A percentile compares a stretch with the other conserved stretches of the same genome.
Conservation (phyloP, 37 sponge, comb jelly and placozoan genomes). For the Tethya wilhelma region DNA sequence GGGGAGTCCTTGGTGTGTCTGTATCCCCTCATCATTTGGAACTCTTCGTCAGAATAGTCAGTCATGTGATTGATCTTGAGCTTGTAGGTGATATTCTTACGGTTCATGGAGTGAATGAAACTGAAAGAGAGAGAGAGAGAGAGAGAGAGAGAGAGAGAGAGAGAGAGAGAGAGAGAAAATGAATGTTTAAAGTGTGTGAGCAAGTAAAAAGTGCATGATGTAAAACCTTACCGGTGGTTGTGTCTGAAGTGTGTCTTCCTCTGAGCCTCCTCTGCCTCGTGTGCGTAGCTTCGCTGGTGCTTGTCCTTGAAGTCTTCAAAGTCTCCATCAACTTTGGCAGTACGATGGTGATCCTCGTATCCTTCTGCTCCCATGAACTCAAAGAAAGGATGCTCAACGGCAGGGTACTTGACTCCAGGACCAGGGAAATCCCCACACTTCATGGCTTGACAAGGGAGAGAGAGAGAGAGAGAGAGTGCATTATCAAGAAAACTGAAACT, state of each 20-base stretch:
- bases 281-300: conserved; percentile 58
- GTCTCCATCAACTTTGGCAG: conserved; percentile 36
- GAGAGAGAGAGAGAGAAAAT: background rate
- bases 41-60: conserved; percentile 72
- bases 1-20: conserved; percentile 24
- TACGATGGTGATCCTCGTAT: conserved; percentile 32
- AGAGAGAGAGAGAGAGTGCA: no score
- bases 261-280: conserved; percentile 42
- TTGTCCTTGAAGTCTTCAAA: conserved; percentile 76
- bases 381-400: conserved; percentile 63
- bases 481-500: no score
- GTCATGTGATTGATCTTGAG: conserved; percentile 90
- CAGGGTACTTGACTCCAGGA: conserved; percentile 65
- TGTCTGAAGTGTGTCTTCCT: conserved; percentile 73
- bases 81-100: conserved; percentile 59
- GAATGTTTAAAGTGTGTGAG: background rate
- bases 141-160: background rate
- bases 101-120: conserved; percentile 83
- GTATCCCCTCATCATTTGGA: conserved; percentile 70
- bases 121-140: conserved; percentile 20
- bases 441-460: no score
- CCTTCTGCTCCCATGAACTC: conserved; percentile 59
- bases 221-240: conserved; percentile 64
- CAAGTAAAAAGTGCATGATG: background rate
- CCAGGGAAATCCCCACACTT: no score